Evolutionary conservation across 2,888 invertebrate genomes (phyloP).

Genomic region (Agonopterix arenella): DNA sequence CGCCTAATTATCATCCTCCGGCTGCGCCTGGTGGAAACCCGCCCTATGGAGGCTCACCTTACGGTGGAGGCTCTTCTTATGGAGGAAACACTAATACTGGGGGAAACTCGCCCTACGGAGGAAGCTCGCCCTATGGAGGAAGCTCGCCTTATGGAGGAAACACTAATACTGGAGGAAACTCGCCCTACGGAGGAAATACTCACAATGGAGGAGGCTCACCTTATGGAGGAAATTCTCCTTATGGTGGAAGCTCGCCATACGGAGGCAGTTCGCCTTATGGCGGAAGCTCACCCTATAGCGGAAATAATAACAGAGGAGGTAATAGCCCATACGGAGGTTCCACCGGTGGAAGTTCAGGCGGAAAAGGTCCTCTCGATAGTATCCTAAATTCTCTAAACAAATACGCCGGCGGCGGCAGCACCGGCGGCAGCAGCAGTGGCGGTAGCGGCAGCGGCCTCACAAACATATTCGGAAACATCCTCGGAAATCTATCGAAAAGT

Average conservation of each 20-base stretch:
- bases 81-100: constrained; percentile 27
- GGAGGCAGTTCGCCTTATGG: constrained; percentile 25
- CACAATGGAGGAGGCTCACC: constrained; percentile 24
- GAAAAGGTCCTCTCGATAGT: constrained; percentile 34
- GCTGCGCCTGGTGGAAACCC: constrained; percentile 41
- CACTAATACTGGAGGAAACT: constrained; percentile 18
- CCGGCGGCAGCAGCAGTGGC: constrained; percentile 13
- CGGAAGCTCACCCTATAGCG: constrained; percentile 24
- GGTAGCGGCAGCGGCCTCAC: constrained; percentile 32
- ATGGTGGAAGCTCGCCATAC: constrained; percentile 22
- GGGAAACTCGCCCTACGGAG: constrained; percentile 20
- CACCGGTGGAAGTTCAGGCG: constrained; percentile 24
- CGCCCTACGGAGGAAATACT: constrained; percentile 16
- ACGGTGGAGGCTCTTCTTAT: constrained; percentile 23
- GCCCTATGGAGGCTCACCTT: constrained; percentile 13
- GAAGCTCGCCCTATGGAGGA: constrained; percentile 19
- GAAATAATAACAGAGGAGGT: constrained; percentile 20
- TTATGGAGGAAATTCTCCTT: constrained; percentile 13
- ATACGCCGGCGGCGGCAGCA: constrained; percentile 34
- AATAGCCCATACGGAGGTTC: constrained; percentile 18
- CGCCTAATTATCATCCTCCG: constrained; percentile 64
- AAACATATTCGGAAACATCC: constrained; percentile 57
- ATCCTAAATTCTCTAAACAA: constrained; percentile 45
- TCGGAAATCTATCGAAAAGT: constrained; percentile 53
- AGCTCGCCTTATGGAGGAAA: constrained; percentile 16